Percentiles rank a stretch among this genome's conserved stretches.
These are phyloP conservation scores for Clitarchus hookeri DNA, from an alignment of 2,888 invertebrate species.

Conservation along the genomic window DNA sequence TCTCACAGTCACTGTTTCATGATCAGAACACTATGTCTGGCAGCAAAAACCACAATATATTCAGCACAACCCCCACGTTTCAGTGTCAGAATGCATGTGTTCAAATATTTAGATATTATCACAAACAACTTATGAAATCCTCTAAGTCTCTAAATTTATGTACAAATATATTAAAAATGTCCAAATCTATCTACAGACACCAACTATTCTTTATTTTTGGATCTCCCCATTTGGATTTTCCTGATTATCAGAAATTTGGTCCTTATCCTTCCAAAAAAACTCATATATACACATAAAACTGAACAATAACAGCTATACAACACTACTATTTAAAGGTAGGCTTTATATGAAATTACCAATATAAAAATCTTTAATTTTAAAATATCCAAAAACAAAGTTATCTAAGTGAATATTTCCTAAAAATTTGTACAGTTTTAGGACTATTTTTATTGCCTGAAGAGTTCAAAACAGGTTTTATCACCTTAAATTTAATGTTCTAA, in stretches of 20 bases:
- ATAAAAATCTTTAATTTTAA: too few species aligned
- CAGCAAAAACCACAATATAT: background rate
- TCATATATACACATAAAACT: background rate
- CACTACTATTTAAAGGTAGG: too few species aligned
- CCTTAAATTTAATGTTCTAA: background rate
- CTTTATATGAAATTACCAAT: too few species aligned
- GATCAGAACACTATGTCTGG: background rate
- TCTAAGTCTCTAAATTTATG: background rate
- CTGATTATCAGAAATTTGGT: background rate
- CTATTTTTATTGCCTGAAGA: too few species aligned
- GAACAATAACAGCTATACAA: background rate
- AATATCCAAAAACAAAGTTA: too few species aligned
- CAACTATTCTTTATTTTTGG: background rate
- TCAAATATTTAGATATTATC: background rate
- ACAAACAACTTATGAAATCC: background rate
- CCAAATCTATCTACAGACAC: background rate
- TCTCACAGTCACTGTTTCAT: background rate
- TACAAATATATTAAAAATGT: background rate
- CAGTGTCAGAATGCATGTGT: background rate
- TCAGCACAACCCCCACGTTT: background rate
- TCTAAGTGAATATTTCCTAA: too few species aligned
- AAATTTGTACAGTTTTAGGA: too few species aligned
- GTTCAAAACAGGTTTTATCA: background rate
- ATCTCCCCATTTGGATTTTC: background rate
- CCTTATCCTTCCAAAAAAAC: background rate